A percentile compares a stretch with the other conserved stretches of the same genome.
These are phyloP conservation scores for Hetaerina titia DNA, from an alignment of 2,888 invertebrate genomes.

Conservation along the genomic window DNA sequence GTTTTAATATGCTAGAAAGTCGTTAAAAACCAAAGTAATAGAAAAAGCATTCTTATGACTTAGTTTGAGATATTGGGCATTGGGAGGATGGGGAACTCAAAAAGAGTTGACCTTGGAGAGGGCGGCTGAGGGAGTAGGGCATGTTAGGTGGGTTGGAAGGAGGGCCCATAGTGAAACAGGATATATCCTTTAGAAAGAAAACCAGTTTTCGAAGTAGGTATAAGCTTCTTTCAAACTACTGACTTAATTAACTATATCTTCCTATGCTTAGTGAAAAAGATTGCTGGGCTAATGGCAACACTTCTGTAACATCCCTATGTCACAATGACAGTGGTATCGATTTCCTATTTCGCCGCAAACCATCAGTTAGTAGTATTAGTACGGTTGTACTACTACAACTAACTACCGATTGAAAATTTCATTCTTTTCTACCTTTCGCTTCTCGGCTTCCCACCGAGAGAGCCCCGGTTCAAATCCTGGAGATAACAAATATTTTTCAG, in stretches of 20 bases:
- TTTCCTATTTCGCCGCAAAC: not conserved
- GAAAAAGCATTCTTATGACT: not conserved
- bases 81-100: not conserved
- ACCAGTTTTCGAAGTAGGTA: conserved; percentile 21
- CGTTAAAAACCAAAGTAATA: not conserved
- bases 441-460: too few species aligned
- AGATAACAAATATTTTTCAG: too few species aligned
- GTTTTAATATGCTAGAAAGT: not conserved
- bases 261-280: not conserved
- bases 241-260: conserved; percentile 1
- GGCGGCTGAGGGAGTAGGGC: not conserved
- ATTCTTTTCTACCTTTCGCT: too few species aligned
- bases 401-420: too few species aligned
- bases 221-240: not conserved
- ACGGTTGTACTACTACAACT: too few species aligned
- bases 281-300: not conserved
- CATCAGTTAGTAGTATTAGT: too few species aligned
- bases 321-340: not conserved
- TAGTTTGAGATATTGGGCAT: not conserved
- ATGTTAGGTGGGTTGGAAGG: conserved; percentile 19
- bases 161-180: conserved; percentile 25
- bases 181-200: conserved; percentile 20
- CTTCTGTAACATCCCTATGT: not conserved
- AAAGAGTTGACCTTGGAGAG: conserved; percentile 17
- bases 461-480: too few species aligned